Evolutionary conservation across 2,113 vertebrate genomes (phyloP).

Genomic region (Myotis lucifugus): DNA sequence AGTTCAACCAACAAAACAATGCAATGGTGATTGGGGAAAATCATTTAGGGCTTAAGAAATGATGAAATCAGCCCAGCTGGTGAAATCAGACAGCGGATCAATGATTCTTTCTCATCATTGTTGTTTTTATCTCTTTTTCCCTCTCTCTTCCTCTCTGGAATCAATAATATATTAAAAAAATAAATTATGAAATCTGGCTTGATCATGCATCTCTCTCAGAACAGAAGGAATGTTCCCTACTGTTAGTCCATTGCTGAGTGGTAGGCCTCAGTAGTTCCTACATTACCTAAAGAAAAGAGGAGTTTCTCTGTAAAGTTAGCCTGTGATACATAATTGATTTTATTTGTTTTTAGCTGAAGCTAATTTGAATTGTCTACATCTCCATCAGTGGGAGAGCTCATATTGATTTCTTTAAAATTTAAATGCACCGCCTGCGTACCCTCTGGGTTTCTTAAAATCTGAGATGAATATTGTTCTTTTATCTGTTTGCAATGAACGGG

Average conservation of each 20-base stretch:
- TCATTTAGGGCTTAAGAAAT: not conserved
- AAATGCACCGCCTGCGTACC: slow-evolving; percentile 3
- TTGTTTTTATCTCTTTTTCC: no score
- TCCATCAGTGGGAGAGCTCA: slow-evolving; percentile 23
- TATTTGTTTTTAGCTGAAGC: slow-evolving; percentile 63
- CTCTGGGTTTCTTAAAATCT: slow-evolving; percentile 32
- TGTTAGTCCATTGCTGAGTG: not conserved
- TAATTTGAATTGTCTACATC: slow-evolving; percentile 61
- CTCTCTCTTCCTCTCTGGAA: no score
- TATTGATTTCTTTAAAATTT: slow-evolving; percentile 58
- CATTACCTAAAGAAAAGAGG: slow-evolving; percentile 36
- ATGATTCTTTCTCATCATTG: no score
- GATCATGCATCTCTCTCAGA: not conserved
- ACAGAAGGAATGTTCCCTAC: not conserved
- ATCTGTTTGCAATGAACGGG: slow-evolving; percentile 36
- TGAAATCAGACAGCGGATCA: no score
- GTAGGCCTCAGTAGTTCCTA: not conserved
- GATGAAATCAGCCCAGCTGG: not conserved
- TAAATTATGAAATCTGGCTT: not conserved
- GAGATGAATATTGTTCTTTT: slow-evolving; percentile 50
- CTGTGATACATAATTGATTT: slow-evolving; percentile 64
- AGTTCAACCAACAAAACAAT: not conserved
- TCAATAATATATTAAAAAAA: not conserved
- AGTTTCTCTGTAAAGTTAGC: slow-evolving; percentile 43
- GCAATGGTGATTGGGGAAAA: not conserved